Evolutionary conservation across 2,113 vertebrate species (phyloP).

Genomic region (Tringa solitaria): DNA sequence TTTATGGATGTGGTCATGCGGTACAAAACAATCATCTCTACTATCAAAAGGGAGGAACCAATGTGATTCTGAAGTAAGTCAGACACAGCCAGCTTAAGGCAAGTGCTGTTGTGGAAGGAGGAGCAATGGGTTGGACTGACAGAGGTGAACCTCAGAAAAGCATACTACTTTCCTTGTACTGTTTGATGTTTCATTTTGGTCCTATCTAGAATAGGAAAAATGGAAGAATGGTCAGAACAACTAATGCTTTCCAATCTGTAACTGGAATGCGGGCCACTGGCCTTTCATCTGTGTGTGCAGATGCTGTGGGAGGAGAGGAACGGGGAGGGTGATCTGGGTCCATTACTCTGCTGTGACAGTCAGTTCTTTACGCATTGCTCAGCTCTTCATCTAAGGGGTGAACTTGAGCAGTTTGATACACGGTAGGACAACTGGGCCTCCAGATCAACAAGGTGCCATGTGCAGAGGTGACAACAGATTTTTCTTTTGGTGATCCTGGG

Average conservation of each 20-base stretch:
- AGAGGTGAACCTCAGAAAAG: not conserved
- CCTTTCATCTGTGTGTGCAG: not conserved
- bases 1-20: constrained; percentile 88
- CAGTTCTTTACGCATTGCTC: not conserved
- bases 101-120: not conserved
- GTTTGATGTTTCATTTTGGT: not conserved
- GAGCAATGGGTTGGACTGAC: not conserved
- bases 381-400: not conserved
- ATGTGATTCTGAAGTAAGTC: constrained; percentile 84
- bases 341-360: not conserved
- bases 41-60: constrained; percentile 88
- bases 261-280: not conserved
- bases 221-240: not conserved
- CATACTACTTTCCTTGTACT: not conserved
- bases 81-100: not conserved
- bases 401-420: not conserved
- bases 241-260: not conserved
- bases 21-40: constrained; percentile 89
- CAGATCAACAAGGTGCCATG: not conserved
- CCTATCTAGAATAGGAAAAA: not conserved
- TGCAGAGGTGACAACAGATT: not conserved
- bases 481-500: not conserved
- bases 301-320: not conserved
- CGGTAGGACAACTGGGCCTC: not conserved
- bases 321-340: not conserved